Evolutionary conservation across 1,140 invertebrate species (phyloP).

Genomic region (Drosophila arizonae): DNA sequence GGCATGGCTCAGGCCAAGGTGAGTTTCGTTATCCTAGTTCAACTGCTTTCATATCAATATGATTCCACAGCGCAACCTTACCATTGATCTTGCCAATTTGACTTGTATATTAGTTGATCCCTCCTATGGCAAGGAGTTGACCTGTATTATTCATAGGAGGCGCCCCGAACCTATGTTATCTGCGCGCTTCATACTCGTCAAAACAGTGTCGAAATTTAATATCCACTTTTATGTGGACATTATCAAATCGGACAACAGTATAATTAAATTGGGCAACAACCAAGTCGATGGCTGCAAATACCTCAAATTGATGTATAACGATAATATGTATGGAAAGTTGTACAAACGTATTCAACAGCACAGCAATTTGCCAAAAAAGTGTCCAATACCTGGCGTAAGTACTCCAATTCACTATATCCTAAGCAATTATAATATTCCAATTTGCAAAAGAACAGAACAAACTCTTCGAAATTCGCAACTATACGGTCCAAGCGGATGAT

Average conservation of each 20-base stretch:
- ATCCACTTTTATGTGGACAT: conserved; percentile 25
- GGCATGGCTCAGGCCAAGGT: not conserved
- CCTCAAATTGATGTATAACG: conserved; percentile 15
- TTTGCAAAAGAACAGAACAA: no score
- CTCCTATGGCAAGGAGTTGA: not conserved
- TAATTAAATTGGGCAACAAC: conserved; percentile 24
- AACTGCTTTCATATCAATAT: not conserved
- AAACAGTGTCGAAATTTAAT: not conserved
- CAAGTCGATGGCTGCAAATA: conserved; percentile 60
- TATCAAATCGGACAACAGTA: conserved; percentile 44
- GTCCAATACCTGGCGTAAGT: conserved; percentile 40
- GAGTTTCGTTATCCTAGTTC: not conserved
- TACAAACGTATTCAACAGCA: conserved; percentile 23
- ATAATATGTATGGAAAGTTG: conserved; percentile 33
- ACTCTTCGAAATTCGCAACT: no score
- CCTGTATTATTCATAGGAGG: not conserved
- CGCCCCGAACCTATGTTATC: not conserved
- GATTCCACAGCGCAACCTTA: not conserved
- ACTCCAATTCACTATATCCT: not conserved
- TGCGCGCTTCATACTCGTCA: not conserved
- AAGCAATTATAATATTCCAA: no score
- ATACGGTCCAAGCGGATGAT: no score
- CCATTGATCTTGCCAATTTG: not conserved
- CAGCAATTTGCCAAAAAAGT: conserved; percentile 40
- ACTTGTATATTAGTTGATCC: not conserved